Evolutionary conservation across 1,140 invertebrate species (phyloP).

Genomic region (Drosophila ogumai): DNA sequence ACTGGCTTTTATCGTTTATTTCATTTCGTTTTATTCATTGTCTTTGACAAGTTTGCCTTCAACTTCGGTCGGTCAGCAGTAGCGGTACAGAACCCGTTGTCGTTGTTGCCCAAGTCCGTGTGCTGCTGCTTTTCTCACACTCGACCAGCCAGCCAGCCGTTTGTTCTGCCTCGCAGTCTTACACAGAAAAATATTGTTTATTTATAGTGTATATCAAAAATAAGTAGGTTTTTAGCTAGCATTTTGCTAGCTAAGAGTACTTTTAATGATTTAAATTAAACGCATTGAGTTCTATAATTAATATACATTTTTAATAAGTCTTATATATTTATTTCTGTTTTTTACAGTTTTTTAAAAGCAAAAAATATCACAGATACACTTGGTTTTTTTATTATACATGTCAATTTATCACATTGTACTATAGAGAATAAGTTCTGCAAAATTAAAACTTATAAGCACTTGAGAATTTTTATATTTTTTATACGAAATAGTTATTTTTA

Average conservation of each 20-base stretch:
- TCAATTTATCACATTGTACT: no score
- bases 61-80: conserved; percentile 72
- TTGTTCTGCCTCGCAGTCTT: conserved; percentile 13
- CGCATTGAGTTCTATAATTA: no score
- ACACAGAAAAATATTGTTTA: conserved; percentile 21
- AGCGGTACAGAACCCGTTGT: conserved; percentile 61
- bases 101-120: conserved; percentile 29
- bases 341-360: no score
- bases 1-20: conserved; percentile 42
- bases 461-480: no score
- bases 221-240: not conserved
- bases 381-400: no score
- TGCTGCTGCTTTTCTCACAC: conserved; percentile 41
- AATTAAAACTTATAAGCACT: no score
- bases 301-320: no score
- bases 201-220: not conserved
- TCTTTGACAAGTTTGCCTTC: conserved; percentile 82
- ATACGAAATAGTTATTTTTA: no score
- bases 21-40: conserved; percentile 60
- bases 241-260: not conserved
- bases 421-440: no score
- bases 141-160: conserved; percentile 11
- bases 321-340: no score
- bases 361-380: no score
- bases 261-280: no score